Base-by-base conservation (phyloP, 2,888 invertebrate species). In the Latrodectus elegans region DNA sequence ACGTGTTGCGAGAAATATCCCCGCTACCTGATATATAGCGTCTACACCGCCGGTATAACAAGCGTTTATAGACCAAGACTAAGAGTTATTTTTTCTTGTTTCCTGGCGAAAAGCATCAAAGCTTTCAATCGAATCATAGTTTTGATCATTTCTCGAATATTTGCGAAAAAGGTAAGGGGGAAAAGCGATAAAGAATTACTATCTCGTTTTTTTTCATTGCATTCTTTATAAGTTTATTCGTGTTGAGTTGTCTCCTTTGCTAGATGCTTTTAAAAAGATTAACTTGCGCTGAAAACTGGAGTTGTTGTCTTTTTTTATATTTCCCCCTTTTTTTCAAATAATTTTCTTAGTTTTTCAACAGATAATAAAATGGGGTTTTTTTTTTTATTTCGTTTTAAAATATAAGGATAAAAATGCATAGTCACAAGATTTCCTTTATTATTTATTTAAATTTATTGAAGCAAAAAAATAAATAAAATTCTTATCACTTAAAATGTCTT, bases 181-280 rank as follows among this genome's bases (percentile, higher is more conserved):
- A 15, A 55, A 38, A 38, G 38, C 38, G 38, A 38, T 38, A 38
- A 38, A 38, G 38, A 38, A 38, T 38, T 38, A 38, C 38, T 38
- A 2, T 38, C 38, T 38, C 38, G 38, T 38, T 38, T 38, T 38
- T 22, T 38, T 71, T 51, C 52, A 71, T 51, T 38, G 38, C 38
- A 38, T 38, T 38, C 38, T 75, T 75, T 38, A 75, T 49, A 11
- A 12, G 8, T 82, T 82, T 75, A 82, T 82, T 55, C 38, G 85
- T 70, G 85, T 85, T 85, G 85, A 80, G 85, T 80, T 79, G 85
- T 85, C 73, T 53, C 10, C 67, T 70, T 77, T 64, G 17, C 55
- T 38, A 15, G 79, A 85, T 79, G 85, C 85, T 85, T 85, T 85
- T 60, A 79, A 64, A 67, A 75, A 79, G 79, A 85, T 85, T 85